Conservation (phyloP, 2,888 invertebrate genomes). For the Cryptus viduatorius region DNA sequence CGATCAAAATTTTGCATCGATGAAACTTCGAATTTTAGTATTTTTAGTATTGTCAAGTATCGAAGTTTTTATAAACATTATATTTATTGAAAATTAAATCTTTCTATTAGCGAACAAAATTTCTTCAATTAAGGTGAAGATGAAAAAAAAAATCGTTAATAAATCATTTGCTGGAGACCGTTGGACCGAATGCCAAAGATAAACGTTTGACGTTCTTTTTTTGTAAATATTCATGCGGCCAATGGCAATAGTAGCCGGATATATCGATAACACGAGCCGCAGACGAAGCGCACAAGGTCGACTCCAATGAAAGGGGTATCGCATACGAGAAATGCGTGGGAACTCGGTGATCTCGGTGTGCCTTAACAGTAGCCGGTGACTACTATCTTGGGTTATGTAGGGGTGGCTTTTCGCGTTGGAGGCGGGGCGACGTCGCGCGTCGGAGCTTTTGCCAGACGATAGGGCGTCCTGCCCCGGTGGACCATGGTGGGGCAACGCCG, state of each 20-base stretch:
- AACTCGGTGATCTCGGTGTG: conserved; percentile 37
- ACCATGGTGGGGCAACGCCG: conserved; percentile 77
- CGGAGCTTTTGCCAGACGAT: conserved; percentile 69
- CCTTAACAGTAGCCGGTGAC: conserved; percentile 54
- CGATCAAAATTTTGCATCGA: too few relatives aligned
- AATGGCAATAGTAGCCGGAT: background rate
- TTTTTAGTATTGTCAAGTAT: too few relatives aligned
- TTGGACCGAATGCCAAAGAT: too few relatives aligned
- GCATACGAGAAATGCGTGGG: conserved; percentile 34
- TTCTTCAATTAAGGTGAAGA: too few relatives aligned
- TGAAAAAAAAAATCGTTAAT: too few relatives aligned
- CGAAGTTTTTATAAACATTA: too few relatives aligned
- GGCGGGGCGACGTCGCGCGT: conserved; percentile 84
- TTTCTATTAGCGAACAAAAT: too few relatives aligned
- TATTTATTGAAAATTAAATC: too few relatives aligned
- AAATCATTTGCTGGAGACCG: too few relatives aligned
- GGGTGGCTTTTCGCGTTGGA: conserved; percentile 76
- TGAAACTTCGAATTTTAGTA: too few relatives aligned
- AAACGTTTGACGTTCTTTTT: background rate
- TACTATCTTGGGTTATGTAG: conserved; percentile 65
- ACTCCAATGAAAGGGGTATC: conserved; percentile 36
- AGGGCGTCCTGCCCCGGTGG: conserved; percentile 67
- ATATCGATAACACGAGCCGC: conserved; percentile 9
- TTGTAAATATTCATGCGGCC: background rate
- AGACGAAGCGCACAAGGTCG: conserved; percentile 7